These are phyloP conservation scores for Epinephelus fuscoguttatus DNA, from an alignment of 2,113 vertebrate species.

Conservation along the genomic window DNA sequence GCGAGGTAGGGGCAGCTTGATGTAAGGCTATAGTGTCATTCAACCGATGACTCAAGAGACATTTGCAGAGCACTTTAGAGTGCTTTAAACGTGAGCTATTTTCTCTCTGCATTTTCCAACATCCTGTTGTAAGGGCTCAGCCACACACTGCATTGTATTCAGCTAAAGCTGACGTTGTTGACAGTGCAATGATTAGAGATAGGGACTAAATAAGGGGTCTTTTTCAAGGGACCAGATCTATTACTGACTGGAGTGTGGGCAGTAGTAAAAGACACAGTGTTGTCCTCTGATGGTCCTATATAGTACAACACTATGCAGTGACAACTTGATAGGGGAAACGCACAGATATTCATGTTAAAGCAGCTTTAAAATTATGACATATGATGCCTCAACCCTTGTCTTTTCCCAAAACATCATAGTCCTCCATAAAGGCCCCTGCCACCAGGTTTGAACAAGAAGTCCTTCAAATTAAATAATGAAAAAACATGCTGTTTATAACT, in stretches of 20 bases:
- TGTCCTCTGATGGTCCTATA: not conserved
- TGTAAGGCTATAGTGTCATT: slow-evolving; percentile 49
- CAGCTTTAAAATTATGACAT: not conserved
- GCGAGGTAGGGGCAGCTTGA: slow-evolving; percentile 2
- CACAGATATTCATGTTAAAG: not conserved
- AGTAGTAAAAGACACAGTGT: not conserved
- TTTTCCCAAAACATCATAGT: not conserved
- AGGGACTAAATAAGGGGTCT: not conserved
- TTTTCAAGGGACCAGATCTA: slow-evolving; percentile 6
- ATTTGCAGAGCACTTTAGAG: slow-evolving; percentile 11
- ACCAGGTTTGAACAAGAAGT: not conserved
- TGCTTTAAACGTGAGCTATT: slow-evolving; percentile 23
- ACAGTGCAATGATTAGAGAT: slow-evolving; percentile 4
- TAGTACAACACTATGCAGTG: not conserved
- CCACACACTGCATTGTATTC: not conserved
- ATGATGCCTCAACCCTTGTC: not conserved
- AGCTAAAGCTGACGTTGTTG: slow-evolving; percentile 8
- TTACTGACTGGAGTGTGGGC: not conserved
- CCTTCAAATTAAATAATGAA: not conserved
- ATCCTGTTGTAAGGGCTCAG: not conserved
- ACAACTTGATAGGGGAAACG: no score
- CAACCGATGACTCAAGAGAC: slow-evolving; percentile 42
- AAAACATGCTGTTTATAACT: not conserved
- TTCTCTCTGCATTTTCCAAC: not conserved
- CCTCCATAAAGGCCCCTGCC: no score